Conservation (phyloP, 64 coral and sea anemone genomes). For the Astreopora myriophthalma region DNA sequence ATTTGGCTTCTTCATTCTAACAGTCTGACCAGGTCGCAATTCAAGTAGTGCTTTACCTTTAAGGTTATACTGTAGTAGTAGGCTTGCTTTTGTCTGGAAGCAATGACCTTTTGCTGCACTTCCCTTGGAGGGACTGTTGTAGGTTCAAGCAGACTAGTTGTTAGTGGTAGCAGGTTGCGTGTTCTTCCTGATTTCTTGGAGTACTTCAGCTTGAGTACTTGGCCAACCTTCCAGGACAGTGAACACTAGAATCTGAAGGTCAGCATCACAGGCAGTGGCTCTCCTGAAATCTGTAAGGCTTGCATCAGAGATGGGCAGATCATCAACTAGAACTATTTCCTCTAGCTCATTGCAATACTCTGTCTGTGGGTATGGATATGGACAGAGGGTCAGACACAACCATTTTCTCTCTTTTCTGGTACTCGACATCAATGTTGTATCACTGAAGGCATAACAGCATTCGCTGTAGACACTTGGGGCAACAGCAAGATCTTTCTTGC, state of each 20-base stretch:
- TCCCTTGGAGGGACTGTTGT: too few species aligned
- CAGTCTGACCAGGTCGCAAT: not conserved
- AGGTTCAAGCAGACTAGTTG: too few species aligned
- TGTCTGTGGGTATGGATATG: conserved; percentile 1
- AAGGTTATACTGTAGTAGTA: too few species aligned
- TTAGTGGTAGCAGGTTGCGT: too few species aligned
- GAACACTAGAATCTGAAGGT: conserved; percentile 28
- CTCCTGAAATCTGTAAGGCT: conserved; percentile 17
- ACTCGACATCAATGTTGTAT: conserved; percentile 35
- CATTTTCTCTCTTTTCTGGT: conserved; percentile 33
- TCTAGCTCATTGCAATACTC: conserved; percentile 23
- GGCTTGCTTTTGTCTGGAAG: too few species aligned
- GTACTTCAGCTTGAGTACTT: conserved; percentile 27
- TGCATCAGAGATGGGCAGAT: conserved; percentile 45
- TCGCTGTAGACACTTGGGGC: conserved; percentile 44
- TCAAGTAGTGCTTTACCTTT: conserved; percentile 21
- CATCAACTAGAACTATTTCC: conserved; percentile 43
- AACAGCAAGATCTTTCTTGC: conserved; percentile 16
- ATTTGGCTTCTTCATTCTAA: conserved; percentile 28
- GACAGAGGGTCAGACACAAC: conserved; percentile 41
- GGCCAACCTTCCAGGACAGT: conserved; percentile 62
- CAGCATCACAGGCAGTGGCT: conserved; percentile 25
- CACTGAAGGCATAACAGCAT: conserved; percentile 43
- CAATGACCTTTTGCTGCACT: too few species aligned
- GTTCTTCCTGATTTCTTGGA: conserved; percentile 9